Percentiles rank a stretch among this genome's conserved stretches.
Evolutionary conservation across 2,113 vertebrate genomes (phyloP).

Genomic region (Larimichthys crocea): DNA sequence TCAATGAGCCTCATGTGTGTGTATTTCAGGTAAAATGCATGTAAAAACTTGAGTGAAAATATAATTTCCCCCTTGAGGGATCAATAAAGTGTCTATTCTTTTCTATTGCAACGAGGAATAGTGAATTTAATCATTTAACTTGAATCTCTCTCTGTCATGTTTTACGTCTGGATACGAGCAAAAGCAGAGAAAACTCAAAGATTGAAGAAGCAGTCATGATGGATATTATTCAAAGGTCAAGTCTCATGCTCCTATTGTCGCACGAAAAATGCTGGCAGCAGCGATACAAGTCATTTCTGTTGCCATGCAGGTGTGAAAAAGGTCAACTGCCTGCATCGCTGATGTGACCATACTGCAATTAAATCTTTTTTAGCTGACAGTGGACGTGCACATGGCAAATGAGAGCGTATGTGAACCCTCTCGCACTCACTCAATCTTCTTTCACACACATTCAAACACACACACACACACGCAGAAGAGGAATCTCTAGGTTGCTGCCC

Average conservation of each 20-base stretch:
- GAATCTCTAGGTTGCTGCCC: conserved; percentile 50
- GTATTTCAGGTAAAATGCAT: no score
- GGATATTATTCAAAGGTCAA: conserved; percentile 37
- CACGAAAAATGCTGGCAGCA: conserved; percentile 11
- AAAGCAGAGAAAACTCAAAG: not conserved
- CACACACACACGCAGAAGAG: not conserved
- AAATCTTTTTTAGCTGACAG: conserved; percentile 13
- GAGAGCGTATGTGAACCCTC: conserved; percentile 22
- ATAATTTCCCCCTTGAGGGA: no score
- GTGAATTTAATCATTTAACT: not conserved
- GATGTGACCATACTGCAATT: conserved; percentile 15
- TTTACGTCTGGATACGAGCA: conserved; percentile 10
- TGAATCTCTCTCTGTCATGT: conserved; percentile 8
- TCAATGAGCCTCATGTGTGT: no score
- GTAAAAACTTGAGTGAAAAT: no score
- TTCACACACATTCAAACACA: not conserved
- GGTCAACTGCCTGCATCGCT: conserved; percentile 37
- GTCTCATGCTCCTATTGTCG: not conserved
- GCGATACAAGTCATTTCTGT: not conserved
- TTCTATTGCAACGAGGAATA: not conserved
- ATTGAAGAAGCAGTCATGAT: not conserved
- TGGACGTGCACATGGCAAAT: conserved; percentile 20
- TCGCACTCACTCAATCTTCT: not conserved
- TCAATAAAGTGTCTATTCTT: no score
- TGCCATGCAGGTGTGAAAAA: conserved; percentile 36